Evolutionary conservation across 2,888 invertebrate species (phyloP), one percentile per base, ranked within the genome.

Genomic region (Spisula solida): DNA sequence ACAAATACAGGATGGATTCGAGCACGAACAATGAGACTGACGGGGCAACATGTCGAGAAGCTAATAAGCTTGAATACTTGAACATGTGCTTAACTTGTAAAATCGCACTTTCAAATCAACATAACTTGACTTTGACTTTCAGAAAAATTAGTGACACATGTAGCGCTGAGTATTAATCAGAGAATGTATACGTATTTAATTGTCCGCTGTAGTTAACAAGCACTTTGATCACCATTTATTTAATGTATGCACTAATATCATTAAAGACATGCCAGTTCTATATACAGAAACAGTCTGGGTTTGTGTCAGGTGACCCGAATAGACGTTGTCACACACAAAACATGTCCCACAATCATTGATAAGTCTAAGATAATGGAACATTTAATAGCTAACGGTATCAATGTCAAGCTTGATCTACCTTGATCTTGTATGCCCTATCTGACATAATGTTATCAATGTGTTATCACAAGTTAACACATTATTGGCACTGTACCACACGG

Each of bases 391-490:
- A n/a, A 66, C 25, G n/a, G 25, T 66, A 75, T 75, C 75, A 75
- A 75, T 75, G 75, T 34, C 34, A 75, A 25, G 34, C 14, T 75
- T 31, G 31, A 34, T 75, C 16, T 31, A 75, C 31, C 16, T 29
- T 83, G 83, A 83, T 83, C 83, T 29, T n/a, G 10, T 18, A 16
- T 25, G 18, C 41, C 41, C 82, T 25, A 47, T 60, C 70, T 51
- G 31, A 81, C 60, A 86, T 81, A 81, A 81, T 86, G 86, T 51
- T 86, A 86, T 86, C 86, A 78, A 8, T 60, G 20, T 82, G 34
- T n/a, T 41, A 78, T 82, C 83, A 79, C 80, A 55, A 84, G 82
- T 88, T 88, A 88, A 81, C 84, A 84, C 80, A 84, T 80, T 70
- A 41, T 88, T 84, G 83, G 84, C 82, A 56, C 20, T 18, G 34